Evolutionary conservation across 2,888 invertebrate genomes (phyloP).

Genomic region (Taphrorychus bicolor): DNA sequence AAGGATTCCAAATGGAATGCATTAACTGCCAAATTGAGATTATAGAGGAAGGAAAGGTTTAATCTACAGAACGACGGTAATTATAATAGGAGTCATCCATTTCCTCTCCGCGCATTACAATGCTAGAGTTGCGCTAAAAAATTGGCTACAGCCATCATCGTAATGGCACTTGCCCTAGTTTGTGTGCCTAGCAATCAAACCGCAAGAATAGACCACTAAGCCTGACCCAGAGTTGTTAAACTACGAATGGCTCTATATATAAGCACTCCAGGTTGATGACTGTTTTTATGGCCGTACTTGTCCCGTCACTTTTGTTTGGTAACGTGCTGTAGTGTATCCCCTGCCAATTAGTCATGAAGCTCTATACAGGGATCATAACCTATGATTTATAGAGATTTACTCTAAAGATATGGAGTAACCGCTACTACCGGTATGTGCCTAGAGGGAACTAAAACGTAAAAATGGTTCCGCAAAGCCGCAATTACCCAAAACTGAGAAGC

Average conservation of each 20-base stretch:
- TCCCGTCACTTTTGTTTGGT: not conserved
- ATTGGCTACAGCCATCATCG: not conserved
- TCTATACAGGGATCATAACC: too few species aligned
- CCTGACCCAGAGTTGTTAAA: not conserved
- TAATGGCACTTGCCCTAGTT: not conserved
- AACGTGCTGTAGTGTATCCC: too few species aligned
- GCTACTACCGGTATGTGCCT: too few species aligned
- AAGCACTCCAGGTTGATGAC: not conserved
- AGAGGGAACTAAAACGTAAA: too few species aligned
- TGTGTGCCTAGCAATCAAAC: too few species aligned
- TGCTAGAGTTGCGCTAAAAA: not conserved
- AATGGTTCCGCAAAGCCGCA: too few species aligned
- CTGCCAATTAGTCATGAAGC: too few species aligned
- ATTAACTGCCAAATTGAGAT: not conserved
- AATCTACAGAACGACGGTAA: too few species aligned
- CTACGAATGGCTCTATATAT: not conserved
- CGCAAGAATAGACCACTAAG: not conserved
- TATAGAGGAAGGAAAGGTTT: not conserved
- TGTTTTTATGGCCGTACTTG: not conserved
- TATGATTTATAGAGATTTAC: too few species aligned
- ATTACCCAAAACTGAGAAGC: too few species aligned
- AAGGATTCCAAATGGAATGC: not conserved
- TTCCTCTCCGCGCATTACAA: not conserved
- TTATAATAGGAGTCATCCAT: too few species aligned
- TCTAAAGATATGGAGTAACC: too few species aligned